These are phyloP conservation scores for Agrotis segetum DNA, from an alignment of 2,888 invertebrate genomes.

Conservation along the genomic window DNA sequence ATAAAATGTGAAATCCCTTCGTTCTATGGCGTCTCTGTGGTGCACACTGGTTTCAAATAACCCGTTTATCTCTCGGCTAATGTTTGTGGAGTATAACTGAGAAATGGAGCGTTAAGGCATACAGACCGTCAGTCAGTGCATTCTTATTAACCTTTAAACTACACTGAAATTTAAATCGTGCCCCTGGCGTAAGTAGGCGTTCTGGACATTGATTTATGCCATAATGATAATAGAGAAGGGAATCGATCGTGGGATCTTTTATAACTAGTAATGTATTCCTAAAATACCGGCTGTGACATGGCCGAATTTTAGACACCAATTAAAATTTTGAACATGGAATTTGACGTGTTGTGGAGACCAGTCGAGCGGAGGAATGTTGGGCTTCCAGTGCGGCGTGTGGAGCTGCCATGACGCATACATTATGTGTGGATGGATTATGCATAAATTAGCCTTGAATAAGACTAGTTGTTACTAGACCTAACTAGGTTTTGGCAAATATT, in stretches of 20 bases:
- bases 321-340: slow-evolving; percentile 39
- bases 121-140: slow-evolving; percentile 36
- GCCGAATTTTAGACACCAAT: slow-evolving; percentile 31
- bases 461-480: background rate
- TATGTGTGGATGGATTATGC: background rate
- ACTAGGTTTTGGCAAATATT: background rate
- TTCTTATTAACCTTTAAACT: slow-evolving; percentile 58
- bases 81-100: slow-evolving; percentile 51
- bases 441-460: slow-evolving; percentile 6
- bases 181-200: slow-evolving; percentile 53
- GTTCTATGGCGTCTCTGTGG: slow-evolving; percentile 44
- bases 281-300: slow-evolving; percentile 33
- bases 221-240: slow-evolving; percentile 43
- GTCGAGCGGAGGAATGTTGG: slow-evolving; percentile 23
- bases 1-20: slow-evolving; percentile 62
- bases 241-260: slow-evolving; percentile 28
- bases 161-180: slow-evolving; percentile 41
- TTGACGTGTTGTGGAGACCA: slow-evolving; percentile 15
- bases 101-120: slow-evolving; percentile 55
- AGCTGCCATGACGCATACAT: slow-evolving; percentile 16
- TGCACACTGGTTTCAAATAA: slow-evolving; percentile 60
- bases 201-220: slow-evolving; percentile 50
- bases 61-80: slow-evolving; percentile 57
- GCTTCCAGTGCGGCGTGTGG: slow-evolving; percentile 12
- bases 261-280: slow-evolving; percentile 27